Conservation (phyloP, 2,797 vertebrate species). For the Eulemur coronatus region DNA sequence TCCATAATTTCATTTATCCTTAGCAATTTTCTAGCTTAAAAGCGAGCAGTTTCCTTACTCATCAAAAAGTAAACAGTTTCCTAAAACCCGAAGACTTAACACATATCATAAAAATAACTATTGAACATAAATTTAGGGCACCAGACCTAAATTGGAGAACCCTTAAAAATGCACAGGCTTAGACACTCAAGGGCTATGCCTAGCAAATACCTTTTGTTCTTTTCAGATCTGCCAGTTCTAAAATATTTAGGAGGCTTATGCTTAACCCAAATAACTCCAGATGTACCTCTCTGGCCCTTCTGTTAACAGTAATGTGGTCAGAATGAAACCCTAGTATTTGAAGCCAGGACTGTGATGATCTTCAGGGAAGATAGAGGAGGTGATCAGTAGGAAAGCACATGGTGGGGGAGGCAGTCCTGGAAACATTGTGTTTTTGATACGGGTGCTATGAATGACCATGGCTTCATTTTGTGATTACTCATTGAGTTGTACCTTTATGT, state of each 20-base stretch:
- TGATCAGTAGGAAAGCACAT: rapidly evolving
- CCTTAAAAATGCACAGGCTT: not conserved
- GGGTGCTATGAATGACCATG: not conserved
- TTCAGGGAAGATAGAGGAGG: not conserved
- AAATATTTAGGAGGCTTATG: not conserved
- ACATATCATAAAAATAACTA: not conserved
- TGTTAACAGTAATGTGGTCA: not conserved
- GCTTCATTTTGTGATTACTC: not conserved
- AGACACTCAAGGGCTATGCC: not conserved
- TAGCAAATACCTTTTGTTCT: not conserved
- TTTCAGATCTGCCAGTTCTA: not conserved
- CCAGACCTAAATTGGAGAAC: not conserved
- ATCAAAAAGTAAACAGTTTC: not conserved
- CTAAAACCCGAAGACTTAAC: not conserved
- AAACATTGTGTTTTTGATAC: not conserved
- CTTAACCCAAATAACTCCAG: not conserved
- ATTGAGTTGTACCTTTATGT: not conserved
- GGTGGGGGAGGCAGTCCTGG: not conserved
- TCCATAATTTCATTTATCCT: not conserved
- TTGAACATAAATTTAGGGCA: not conserved
- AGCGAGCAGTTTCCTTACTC: not conserved
- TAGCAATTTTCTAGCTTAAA: conserved; percentile 1
- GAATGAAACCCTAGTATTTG: not conserved
- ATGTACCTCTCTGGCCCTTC: not conserved
- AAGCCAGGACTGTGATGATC: not conserved